Conservation (phyloP, 2,113 vertebrate species). For the Craseonycteris thonglongyai region DNA sequence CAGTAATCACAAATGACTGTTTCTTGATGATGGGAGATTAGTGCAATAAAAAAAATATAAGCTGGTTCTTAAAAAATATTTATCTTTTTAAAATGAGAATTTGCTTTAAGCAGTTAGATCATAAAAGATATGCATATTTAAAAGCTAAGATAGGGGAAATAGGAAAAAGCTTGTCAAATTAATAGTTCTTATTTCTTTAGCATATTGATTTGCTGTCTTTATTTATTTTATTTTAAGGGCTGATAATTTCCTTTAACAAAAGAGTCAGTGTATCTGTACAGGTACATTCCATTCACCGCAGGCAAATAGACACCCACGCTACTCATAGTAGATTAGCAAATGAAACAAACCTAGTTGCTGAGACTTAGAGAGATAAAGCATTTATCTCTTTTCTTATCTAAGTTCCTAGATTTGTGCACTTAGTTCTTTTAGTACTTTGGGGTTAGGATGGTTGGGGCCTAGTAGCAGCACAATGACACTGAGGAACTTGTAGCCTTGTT, state of each 20-base stretch:
- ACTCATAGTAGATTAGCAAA: background rate
- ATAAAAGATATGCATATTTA: background rate
- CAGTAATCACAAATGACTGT: background rate
- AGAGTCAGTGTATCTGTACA: background rate
- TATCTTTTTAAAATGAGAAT: slow-evolving; percentile 5
- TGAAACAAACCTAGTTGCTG: background rate
- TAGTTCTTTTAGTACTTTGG: background rate
- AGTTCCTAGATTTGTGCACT: background rate
- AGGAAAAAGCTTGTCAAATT: background rate
- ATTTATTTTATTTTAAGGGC: background rate
- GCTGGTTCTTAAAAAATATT: background rate
- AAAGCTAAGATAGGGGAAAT: background rate
- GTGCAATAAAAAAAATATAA: background rate
- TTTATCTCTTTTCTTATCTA: background rate
- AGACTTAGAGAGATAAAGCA: background rate
- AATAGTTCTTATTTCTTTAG: background rate
- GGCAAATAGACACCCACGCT: background rate
- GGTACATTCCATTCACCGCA: background rate
- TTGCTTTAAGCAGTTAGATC: background rate
- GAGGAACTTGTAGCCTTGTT: background rate
- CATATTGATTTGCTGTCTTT: background rate
- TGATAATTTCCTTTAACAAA: background rate
- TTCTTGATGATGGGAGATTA: background rate
- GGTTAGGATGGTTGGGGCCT: background rate
- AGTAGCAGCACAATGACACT: background rate